A percentile compares a stretch with the other conserved stretches of the same genome.
Conservation (phyloP, 2,113 vertebrate genomes). For the Meles meles region DNA sequence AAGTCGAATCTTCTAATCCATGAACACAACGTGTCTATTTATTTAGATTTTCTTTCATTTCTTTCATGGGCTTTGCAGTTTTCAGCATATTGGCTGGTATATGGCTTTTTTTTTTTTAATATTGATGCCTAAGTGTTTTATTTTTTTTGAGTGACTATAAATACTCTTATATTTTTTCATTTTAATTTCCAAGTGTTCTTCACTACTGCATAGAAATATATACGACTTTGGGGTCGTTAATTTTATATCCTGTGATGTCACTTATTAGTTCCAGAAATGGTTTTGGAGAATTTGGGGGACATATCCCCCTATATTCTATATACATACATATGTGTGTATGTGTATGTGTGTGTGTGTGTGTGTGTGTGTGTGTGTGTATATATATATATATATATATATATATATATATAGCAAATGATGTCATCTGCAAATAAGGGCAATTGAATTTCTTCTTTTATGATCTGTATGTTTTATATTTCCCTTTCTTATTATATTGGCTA, state of each 20-base stretch:
- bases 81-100: neutral
- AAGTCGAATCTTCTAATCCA: neutral
- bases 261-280: neutral
- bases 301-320: neutral
- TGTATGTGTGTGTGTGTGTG: too few relatives aligned
- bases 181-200: neutral
- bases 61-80: neutral
- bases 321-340: neutral
- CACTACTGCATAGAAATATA: neutral
- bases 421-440: neutral
- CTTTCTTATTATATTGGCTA: neutral
- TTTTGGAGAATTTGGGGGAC: neutral
- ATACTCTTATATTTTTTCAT: neutral
- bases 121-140: neutral
- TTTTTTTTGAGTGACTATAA: neutral
- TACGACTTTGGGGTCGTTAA: neutral
- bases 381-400: neutral
- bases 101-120: neutral
- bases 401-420: neutral
- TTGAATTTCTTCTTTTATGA: neutral
- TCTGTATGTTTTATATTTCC: neutral
- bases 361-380: too few relatives aligned
- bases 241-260: neutral
- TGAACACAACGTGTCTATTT: neutral
- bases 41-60: neutral